These are phyloP conservation scores for Drosophila ogumai DNA, from an alignment of 1,140 invertebrate species.

Conservation along the genomic window DNA sequence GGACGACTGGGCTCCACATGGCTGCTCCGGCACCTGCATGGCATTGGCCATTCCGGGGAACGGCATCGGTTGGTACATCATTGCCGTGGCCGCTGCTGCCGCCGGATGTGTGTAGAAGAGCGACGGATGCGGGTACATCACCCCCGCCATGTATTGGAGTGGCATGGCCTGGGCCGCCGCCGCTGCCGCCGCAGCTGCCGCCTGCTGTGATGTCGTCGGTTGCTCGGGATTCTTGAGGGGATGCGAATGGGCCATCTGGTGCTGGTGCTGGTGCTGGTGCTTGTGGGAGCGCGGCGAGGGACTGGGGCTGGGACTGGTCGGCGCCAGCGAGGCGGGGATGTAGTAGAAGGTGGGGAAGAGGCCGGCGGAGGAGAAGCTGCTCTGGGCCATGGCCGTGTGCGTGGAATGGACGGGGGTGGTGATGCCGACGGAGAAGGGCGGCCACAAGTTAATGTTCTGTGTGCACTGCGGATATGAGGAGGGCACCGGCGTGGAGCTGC, in stretches of 20 bases:
- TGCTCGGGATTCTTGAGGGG: slow-evolving; percentile 36
- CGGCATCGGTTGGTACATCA: slow-evolving; percentile 81
- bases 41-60: slow-evolving; percentile 67
- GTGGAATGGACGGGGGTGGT: slow-evolving; percentile 84
- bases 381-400: slow-evolving; percentile 75
- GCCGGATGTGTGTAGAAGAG: slow-evolving; percentile 81
- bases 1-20: slow-evolving; percentile 15
- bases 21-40: slow-evolving; percentile 56
- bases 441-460: slow-evolving; percentile 86
- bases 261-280: slow-evolving; percentile 1
- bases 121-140: slow-evolving; percentile 86
- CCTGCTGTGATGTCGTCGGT: slow-evolving; percentile 63
- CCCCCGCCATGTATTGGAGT: slow-evolving; percentile 86
- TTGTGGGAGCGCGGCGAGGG: slow-evolving; percentile 11
- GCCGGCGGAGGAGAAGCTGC: slow-evolving; percentile 66
- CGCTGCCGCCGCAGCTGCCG: slow-evolving; percentile 44
- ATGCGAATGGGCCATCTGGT: neutral
- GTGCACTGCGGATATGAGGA: slow-evolving; percentile 40
- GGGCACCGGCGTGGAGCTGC: slow-evolving; percentile 17
- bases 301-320: slow-evolving; percentile 16
- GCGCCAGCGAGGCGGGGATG: slow-evolving; percentile 85
- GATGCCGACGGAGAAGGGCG: slow-evolving; percentile 87
- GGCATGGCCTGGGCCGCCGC: slow-evolving; percentile 52
- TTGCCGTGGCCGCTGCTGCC: slow-evolving; percentile 68
- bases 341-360: slow-evolving; percentile 86